Evolutionary conservation across 2,888 invertebrate species (phyloP), one percentile per base, ranked within the genome.

Genomic region (Drosophila kanekoi): DNA sequence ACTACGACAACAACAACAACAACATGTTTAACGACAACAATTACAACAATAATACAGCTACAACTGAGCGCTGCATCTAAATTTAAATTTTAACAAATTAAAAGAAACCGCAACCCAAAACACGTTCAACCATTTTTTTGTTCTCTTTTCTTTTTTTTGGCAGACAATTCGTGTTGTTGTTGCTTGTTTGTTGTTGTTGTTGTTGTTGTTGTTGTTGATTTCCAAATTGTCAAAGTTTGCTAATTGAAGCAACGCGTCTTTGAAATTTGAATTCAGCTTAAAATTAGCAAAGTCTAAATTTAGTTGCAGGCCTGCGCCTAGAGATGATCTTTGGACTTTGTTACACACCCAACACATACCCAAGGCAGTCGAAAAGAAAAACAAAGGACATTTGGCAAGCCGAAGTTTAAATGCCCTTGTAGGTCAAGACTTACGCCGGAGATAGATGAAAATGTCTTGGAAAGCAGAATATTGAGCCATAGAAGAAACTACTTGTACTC

Each of bases 161-260:
- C 89, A 67, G 67, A 53, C 70, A 77, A 71, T 79, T 79, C 56
- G 71, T 81, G 69, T 62, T 28, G 37, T 61, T 62, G 43, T 62
- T 72, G 56, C 45, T 38, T 20, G 28, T 32, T 61, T 62, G 43
- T 62, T 72, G 62, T 5, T 23, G 5, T 23, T 23, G 14, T 68
- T 65, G 79, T 72, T n/a, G n/a, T n/a, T n/a, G n/a, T n/a, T n/a
- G n/a, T n/a, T n/a, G 59, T 65, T 80, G 18, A 54, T 56, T 68
- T 86, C 70, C 74, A 86, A 82, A 69, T 75, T 79, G 79, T 60
- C 71, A 87, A 71, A 71, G 61, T 75, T 63, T 59, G 77, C 79
- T 85, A 89, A 89, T 84, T 87, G 73, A 67, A 67, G 45, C 66
- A 53, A 67, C 52, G 66, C 70, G 70, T 72, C 54, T 66, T 65